phyloP scores from a whole-genome alignment of 2,113 vertebrate genomes.

The Mola mola region DNA sequence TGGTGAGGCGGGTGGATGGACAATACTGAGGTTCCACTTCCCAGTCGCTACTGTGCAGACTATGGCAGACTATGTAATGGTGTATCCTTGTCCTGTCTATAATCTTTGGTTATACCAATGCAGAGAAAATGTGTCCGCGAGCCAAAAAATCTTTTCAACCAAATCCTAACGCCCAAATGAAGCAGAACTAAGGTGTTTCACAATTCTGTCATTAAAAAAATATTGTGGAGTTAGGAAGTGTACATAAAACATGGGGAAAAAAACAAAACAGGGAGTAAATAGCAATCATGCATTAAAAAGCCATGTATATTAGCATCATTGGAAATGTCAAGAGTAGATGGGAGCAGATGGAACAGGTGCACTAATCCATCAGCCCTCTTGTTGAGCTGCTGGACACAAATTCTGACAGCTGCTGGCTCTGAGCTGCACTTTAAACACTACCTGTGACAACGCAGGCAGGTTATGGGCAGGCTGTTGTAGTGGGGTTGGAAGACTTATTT shows the following conservation, averaged over 20 bases:
- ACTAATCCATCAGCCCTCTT: constrained; percentile 18
- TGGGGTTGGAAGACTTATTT: constrained; percentile 33
- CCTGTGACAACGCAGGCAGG: constrained; percentile 43
- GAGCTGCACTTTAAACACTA: constrained; percentile 50
- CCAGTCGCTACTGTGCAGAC: too few relatives aligned
- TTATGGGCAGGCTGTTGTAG: constrained; percentile 52
- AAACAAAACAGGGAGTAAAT: background rate
- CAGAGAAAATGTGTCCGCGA: too few relatives aligned
- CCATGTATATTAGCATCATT: background rate
- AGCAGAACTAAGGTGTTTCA: background rate
- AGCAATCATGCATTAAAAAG: background rate
- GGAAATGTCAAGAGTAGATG: constrained; percentile 5
- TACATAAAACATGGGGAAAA: background rate
- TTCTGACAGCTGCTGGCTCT: constrained; percentile 48
- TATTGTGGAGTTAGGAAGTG: background rate
- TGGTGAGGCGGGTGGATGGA: too few relatives aligned
- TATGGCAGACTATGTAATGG: too few relatives aligned
- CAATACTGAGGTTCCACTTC: too few relatives aligned
- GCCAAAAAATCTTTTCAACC: too few relatives aligned
- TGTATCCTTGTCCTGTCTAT: too few relatives aligned
- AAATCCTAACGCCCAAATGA: too few relatives aligned
- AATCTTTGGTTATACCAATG: too few relatives aligned
- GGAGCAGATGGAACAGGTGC: constrained; percentile 2
- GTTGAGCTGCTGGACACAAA: constrained; percentile 31
- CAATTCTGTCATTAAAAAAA: background rate